A percentile compares a stretch with the other conserved stretches of the same genome.
Conservation (phyloP, 1,140 invertebrate genomes). For the Adelges cooleyi region DNA sequence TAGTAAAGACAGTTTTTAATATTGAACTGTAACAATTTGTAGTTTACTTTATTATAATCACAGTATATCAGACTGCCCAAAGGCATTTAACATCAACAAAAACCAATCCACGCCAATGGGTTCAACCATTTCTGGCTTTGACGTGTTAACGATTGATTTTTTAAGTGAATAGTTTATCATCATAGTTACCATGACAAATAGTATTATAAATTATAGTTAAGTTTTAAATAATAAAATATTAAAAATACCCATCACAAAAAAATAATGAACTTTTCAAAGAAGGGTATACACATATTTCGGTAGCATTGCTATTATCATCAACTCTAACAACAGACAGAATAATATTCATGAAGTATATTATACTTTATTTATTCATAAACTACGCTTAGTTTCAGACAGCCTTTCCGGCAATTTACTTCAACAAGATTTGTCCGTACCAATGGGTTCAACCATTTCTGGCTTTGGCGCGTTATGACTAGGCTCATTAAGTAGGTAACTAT, state of each 20-base stretch:
- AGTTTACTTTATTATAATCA: too few relatives aligned
- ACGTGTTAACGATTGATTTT: slow-evolving; percentile 8
- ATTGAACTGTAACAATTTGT: too few relatives aligned
- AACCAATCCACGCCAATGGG: slow-evolving; percentile 34
- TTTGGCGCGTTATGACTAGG: slow-evolving; percentile 30
- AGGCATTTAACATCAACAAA: slow-evolving; percentile 6
- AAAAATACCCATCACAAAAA: too few relatives aligned
- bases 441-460: slow-evolving; percentile 40
- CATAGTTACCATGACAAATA: too few relatives aligned
- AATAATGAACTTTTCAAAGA: too few relatives aligned
- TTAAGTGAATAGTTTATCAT: slow-evolving; percentile 4
- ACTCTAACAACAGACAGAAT: too few relatives aligned
- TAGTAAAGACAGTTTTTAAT: too few relatives aligned
- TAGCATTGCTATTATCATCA: too few relatives aligned
- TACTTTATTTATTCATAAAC: too few relatives aligned
- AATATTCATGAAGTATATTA: not conserved
- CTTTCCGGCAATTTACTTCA: not conserved
- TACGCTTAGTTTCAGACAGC: slow-evolving; percentile 27
- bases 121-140: slow-evolving; percentile 39
- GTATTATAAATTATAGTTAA: too few relatives aligned
- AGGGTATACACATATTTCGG: too few relatives aligned
- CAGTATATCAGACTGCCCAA: slow-evolving; percentile 19
- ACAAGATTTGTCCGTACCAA: slow-evolving; percentile 31
- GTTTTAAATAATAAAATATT: too few relatives aligned
- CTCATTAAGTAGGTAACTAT: slow-evolving; percentile 2